These are phyloP conservation scores for Sinocyclocheilus rhinocerous DNA, from an alignment of 2,113 vertebrate species.

Conservation along the genomic window DNA sequence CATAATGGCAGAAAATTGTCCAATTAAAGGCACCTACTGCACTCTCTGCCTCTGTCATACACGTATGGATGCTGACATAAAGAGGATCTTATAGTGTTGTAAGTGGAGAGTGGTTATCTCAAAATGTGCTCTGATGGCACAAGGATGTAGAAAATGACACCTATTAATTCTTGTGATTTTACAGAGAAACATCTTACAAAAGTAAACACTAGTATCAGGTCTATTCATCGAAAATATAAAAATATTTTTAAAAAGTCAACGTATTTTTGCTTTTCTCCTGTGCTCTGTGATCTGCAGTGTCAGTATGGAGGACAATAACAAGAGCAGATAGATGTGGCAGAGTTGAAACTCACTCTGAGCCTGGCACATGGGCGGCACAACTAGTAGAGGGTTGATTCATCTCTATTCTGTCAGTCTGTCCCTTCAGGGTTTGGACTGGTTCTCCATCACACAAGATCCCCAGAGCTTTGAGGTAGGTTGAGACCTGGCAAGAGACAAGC, in stretches of 20 bases:
- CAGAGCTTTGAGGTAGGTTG: constrained; percentile 83
- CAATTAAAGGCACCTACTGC: constrained; percentile 50
- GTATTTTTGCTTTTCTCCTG: constrained; percentile 8
- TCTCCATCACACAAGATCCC: constrained; percentile 69
- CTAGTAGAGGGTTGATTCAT: constrained; percentile 69
- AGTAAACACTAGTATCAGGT: neutral
- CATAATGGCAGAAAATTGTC: constrained; percentile 56
- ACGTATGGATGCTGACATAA: constrained; percentile 23
- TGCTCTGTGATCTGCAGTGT: constrained; percentile 2
- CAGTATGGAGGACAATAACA: neutral
- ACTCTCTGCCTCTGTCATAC: constrained; percentile 11
- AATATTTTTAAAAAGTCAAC: constrained; percentile 9
- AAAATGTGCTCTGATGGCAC: constrained; percentile 41
- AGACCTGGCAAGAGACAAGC: constrained; percentile 81
- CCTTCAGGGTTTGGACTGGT: constrained; percentile 66
- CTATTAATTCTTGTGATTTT: constrained; percentile 30
- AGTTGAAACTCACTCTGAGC: constrained; percentile 80
- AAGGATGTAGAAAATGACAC: constrained; percentile 31
- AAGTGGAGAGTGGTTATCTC: constrained; percentile 43
- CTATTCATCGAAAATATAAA: constrained; percentile 29
- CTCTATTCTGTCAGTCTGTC: constrained; percentile 60
- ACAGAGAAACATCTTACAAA: constrained; percentile 13
- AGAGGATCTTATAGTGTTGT: constrained; percentile 34
- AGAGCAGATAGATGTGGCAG: neutral
- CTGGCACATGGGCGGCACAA: constrained; percentile 74